phyloP scores from a whole-genome alignment of 2,888 invertebrate genomes.

The Cylindroiulus punctatus region DNA sequence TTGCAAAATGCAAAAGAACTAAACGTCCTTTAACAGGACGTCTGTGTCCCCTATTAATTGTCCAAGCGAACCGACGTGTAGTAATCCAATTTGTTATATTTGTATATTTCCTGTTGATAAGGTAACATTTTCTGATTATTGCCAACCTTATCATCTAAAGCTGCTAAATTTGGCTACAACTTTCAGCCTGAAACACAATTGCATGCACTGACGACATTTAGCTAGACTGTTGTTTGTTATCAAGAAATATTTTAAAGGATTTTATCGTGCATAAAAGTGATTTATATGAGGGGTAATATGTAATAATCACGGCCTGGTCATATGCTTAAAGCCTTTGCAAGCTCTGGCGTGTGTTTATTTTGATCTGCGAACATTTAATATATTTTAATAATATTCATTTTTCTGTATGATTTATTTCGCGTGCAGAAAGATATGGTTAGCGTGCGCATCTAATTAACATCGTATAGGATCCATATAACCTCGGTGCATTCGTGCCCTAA shows the following conservation, averaged over 20 bases:
- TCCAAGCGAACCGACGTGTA: background rate
- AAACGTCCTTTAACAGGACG: constrained; percentile 24
- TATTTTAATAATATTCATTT: constrained; percentile 39
- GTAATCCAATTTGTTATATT: constrained; percentile 39
- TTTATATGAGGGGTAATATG: constrained; percentile 1
- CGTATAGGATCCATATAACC: background rate
- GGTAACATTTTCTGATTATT: constrained; percentile 8
- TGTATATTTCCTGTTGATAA: constrained; percentile 25
- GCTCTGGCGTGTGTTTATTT: background rate
- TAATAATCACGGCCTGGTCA: constrained; percentile 2
- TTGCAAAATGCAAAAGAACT: constrained; percentile 38
- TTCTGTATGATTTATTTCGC: background rate
- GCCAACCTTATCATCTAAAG: background rate
- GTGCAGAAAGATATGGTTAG: background rate
- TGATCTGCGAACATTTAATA: background rate
- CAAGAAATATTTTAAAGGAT: constrained; percentile 33
- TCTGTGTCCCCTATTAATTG: background rate
- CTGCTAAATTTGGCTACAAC: constrained; percentile 7
- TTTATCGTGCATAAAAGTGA: background rate
- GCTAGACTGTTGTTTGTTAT: constrained; percentile 32
- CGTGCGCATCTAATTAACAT: constrained; percentile 40
- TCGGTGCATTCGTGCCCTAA: background rate
- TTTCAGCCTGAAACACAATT: background rate
- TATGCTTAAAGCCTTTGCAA: background rate
- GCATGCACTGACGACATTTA: background rate